A percentile compares a stretch with the other conserved stretches of the same genome.
phyloP scores from a whole-genome alignment of 2,888 invertebrate genomes.

The Hermaeophaga mercurialis region DNA sequence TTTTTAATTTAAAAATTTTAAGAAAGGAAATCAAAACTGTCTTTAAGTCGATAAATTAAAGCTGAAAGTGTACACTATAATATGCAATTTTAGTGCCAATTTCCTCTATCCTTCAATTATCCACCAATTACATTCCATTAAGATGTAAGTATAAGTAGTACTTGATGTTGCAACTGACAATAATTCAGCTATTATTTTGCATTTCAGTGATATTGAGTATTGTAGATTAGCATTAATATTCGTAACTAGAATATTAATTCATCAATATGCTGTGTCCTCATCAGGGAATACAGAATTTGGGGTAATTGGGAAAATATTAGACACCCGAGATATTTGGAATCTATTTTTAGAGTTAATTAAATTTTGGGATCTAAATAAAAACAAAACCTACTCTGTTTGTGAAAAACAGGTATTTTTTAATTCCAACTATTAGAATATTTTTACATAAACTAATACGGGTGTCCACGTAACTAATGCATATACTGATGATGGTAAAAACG shows the following conservation, averaged over 20 bases:
- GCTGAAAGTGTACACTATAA: too few relatives aligned
- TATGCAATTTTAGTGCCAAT: too few relatives aligned
- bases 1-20: too few relatives aligned
- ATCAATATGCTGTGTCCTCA: not conserved
- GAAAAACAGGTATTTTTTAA: too few relatives aligned
- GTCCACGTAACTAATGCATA: too few relatives aligned
- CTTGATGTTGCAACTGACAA: conserved; percentile 6
- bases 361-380: not conserved
- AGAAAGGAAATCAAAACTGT: too few relatives aligned
- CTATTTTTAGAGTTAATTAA: not conserved
- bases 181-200: conserved; percentile 14
- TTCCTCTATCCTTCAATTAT: too few relatives aligned
- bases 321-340: not conserved
- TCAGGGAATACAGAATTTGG: not conserved
- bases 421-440: too few relatives aligned
- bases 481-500: too few relatives aligned
- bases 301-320: conserved; percentile 4
- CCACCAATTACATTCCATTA: too few relatives aligned
- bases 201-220: conserved; percentile 1
- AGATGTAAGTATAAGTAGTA: conserved; percentile 1
- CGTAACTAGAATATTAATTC: conserved; percentile 14
- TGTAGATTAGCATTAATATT: conserved; percentile 13
- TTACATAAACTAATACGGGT: not conserved
- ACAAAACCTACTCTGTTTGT: too few relatives aligned
- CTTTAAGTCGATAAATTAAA: too few relatives aligned